Evolutionary conservation across 2,113 vertebrate species (phyloP).

Genomic region (Chloropsis cyanopogon): DNA sequence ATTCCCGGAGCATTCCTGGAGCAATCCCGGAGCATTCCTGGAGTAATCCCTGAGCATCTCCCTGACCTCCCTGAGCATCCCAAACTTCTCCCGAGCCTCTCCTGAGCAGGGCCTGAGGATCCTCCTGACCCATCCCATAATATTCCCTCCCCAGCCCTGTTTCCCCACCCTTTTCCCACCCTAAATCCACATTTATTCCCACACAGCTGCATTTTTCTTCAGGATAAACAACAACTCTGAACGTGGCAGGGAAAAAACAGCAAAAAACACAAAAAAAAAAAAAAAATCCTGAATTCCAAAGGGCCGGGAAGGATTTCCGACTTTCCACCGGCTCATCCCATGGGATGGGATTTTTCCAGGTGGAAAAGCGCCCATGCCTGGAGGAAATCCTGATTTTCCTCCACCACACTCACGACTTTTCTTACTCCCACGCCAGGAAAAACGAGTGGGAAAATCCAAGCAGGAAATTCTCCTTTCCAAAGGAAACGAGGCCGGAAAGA

Average conservation of each 20-base stretch:
- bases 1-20: no score
- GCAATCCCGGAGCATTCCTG: no score
- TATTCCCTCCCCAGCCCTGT: neutral
- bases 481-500: neutral
- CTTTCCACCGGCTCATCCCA: fast-evolving
- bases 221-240: neutral
- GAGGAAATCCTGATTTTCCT: fast-evolving
- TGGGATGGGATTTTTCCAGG: neutral
- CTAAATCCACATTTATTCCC: neutral
- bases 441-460: neutral
- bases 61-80: neutral
- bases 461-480: neutral
- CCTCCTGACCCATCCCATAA: neutral
- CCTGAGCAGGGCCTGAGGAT: neutral
- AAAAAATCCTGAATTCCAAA: fast-evolving
- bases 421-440: fast-evolving
- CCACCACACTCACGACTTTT: neutral
- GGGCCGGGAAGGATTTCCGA: neutral
- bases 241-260: fast-evolving
- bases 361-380: neutral
- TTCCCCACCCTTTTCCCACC: neutral
- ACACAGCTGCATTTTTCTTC: neutral
- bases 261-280: fast-evolving
- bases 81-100: neutral
- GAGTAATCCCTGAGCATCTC: neutral